Evolutionary conservation across 2,113 vertebrate species (phyloP), one percentile per base, ranked within the genome.

Genomic region (Pedionomus torquatus): DNA sequence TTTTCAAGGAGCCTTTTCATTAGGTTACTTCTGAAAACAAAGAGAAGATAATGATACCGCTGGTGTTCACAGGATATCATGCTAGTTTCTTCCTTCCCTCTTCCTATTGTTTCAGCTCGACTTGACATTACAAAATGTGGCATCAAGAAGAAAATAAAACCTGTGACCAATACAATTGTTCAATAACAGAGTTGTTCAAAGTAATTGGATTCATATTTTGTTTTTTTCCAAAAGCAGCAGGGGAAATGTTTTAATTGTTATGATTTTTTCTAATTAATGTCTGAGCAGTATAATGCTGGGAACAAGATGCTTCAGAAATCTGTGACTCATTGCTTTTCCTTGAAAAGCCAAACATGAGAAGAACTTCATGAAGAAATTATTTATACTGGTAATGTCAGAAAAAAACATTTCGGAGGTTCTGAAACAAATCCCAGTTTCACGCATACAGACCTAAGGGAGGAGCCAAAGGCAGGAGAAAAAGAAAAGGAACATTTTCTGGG

Each of bases 1-100:
- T 86, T 84, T 92, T 89, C 69, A 93, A 91, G 80, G 80, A 85
- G 37, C 30, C 48, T 89, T 95, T 92, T 89, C 83, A 75, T 52
- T 60, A 87, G 35, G 16, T 71, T 68, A 31, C 82, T 87, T 89
- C 61, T 79, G 69, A 92, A 92, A 96, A 96, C 72, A 92, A 91
- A 89, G 48, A 57, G 48, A 87, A 84, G 48, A 89, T 66, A 92
- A 91, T 35, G 60, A 94, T 82, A 87, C 33, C 0, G 0, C 31
- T 69, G 18, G 21, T 76, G 71, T 70, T 87, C 84, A 77, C 37
- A 70, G 65, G 54, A 52, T 76, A 79, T 17, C 13, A 13, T 9
- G 57, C 41, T 82, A 41, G 19, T 71, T 94, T 70, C 69, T 95
- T 60, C 46, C 24, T 90, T 88, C 55, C 2, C 0, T 75, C 57